These are phyloP conservation scores for Drosophila guanche DNA, from an alignment of 1,140 invertebrate genomes.

Conservation along the genomic window DNA sequence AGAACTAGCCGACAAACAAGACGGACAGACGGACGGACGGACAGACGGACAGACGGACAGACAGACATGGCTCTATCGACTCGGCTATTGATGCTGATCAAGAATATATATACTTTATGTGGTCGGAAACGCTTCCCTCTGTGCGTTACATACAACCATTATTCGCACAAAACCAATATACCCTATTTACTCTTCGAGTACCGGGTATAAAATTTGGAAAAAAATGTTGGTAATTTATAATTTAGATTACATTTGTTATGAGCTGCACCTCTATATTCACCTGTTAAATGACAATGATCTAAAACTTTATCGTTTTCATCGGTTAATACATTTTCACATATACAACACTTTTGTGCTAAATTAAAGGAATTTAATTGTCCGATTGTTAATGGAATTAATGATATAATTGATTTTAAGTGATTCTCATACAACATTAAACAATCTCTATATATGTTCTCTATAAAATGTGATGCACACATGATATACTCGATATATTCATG, in stretches of 20 bases:
- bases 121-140: no score
- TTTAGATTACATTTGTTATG: conserved; percentile 68
- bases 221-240: conserved; percentile 45
- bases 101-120: no score
- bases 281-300: conserved; percentile 30
- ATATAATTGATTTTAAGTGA: conserved; percentile 10
- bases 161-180: no score
- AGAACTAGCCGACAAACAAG: no score
- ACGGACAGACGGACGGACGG: no score
- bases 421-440: conserved; percentile 18
- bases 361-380: conserved; percentile 18
- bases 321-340: conserved; percentile 27
- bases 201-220: no score
- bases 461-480: conserved; percentile 17
- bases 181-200: no score
- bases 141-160: no score
- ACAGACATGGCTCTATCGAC: no score
- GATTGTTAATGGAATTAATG: conserved; percentile 11
- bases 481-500: conserved; percentile 23
- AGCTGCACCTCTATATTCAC: conserved; percentile 30
- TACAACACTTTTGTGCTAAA: conserved; percentile 47
- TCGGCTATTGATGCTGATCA: no score
- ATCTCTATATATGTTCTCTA: conserved; percentile 15
- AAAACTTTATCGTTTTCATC: conserved; percentile 29
- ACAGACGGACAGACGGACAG: no score